Evolutionary conservation across 2,888 invertebrate species (phyloP).

Genomic region (Ephialtes manifestator): DNA sequence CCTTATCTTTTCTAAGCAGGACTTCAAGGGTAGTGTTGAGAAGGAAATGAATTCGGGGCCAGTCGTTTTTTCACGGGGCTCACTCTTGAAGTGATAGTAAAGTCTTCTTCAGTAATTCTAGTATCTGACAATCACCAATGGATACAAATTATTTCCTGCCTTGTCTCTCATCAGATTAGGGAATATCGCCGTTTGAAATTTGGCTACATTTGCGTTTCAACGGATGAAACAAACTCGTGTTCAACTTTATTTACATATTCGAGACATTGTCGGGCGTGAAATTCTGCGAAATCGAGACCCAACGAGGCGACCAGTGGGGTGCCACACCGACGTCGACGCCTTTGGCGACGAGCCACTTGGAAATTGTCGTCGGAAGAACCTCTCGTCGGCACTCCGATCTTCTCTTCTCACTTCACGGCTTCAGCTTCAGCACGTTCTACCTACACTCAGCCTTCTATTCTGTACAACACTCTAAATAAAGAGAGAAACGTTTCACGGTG

Average conservation of each 20-base stretch:
- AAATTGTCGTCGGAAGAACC: constrained; percentile 62
- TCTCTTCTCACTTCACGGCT: constrained; percentile 66
- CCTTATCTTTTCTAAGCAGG: too few relatives aligned
- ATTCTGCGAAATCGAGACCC: constrained; percentile 1
- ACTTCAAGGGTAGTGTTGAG: too few relatives aligned
- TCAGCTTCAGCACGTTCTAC: constrained; percentile 64
- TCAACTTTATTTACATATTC: constrained; percentile 49
- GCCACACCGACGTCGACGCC: constrained; percentile 57
- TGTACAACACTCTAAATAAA: constrained; percentile 26
- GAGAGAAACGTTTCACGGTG: constrained; percentile 20
- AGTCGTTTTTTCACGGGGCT: too few relatives aligned
- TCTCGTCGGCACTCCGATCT: constrained; percentile 62
- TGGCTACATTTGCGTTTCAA: constrained; percentile 8
- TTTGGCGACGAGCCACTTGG: constrained; percentile 68
- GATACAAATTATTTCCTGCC: background rate
- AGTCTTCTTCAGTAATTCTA: background rate
- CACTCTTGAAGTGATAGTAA: too few relatives aligned
- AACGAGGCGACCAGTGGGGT: constrained; percentile 29
- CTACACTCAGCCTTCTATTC: background rate
- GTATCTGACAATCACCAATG: background rate
- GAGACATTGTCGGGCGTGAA: constrained; percentile 22
- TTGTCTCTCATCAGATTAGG: too few relatives aligned
- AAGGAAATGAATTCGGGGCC: too few relatives aligned
- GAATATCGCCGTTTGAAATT: background rate
- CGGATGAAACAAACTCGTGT: constrained; percentile 19